These are phyloP conservation scores for Dendronephthya gigantea DNA, from an alignment of 64 coral and sea anemone species.

Conservation along the genomic window DNA sequence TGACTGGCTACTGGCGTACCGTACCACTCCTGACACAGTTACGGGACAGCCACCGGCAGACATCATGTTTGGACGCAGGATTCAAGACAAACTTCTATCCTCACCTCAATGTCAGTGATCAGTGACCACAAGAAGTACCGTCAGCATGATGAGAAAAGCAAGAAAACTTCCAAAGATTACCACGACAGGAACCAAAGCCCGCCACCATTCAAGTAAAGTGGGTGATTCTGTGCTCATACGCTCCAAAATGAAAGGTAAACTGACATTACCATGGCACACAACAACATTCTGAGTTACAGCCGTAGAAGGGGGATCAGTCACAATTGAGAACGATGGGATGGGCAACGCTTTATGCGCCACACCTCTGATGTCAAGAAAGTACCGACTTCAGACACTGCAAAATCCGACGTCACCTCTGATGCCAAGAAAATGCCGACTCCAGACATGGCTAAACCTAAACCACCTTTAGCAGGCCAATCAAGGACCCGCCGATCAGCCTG, in stretches of 20 bases:
- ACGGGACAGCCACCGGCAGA: constrained; percentile 22
- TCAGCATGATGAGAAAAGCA: not conserved
- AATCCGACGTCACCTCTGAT: not conserved
- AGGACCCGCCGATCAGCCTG: too few relatives aligned
- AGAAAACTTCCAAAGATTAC: not conserved
- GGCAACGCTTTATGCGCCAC: constrained; percentile 2
- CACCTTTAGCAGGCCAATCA: not conserved
- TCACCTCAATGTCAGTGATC: not conserved
- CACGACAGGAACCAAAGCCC: not conserved
- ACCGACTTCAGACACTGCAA: not conserved
- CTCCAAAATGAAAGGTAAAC: not conserved
- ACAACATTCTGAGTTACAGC: not conserved
- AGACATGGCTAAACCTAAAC: too few relatives aligned
- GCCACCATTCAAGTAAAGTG: not conserved
- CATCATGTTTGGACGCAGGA: not conserved
- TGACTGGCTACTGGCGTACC: not conserved
- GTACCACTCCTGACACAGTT: not conserved
- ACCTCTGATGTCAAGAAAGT: constrained; percentile 15
- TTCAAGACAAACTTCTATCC: not conserved
- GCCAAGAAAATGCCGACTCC: not conserved
- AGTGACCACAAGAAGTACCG: too few relatives aligned
- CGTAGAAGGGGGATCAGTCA: not conserved
- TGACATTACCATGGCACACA: not conserved
- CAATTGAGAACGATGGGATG: not conserved
- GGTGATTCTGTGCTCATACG: not conserved